phyloP scores from a whole-genome alignment of 2,113 vertebrate genomes.

The Poecilia latipinna region DNA sequence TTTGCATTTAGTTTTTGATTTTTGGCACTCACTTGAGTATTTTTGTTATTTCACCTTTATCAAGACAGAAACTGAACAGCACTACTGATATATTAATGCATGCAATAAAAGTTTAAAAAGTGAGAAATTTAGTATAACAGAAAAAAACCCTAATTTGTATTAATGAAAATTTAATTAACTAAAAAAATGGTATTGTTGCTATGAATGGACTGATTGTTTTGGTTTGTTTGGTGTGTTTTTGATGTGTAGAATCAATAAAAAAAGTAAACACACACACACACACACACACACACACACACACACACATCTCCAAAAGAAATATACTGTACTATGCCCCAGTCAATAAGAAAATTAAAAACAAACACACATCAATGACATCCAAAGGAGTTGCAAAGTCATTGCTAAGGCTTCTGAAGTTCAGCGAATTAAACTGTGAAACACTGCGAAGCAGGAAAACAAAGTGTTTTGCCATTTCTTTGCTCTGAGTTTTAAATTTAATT shows the following conservation, averaged over 20 bases:
- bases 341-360: not conserved
- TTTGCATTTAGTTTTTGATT: conserved; percentile 21
- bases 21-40: not conserved
- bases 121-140: not conserved
- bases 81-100: not conserved
- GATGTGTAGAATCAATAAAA: not conserved
- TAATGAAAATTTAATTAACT: not conserved
- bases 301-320: not conserved
- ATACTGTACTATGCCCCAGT: not conserved
- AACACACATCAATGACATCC: not conserved
- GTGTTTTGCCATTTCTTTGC: not conserved
- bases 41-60: conserved; percentile 7
- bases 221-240: not conserved
- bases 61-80: not conserved
- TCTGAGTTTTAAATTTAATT: not conserved
- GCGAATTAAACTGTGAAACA: not conserved
- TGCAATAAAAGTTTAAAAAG: not conserved
- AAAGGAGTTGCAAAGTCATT: not conserved
- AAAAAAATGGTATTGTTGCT: not conserved
- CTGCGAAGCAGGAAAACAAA: not conserved
- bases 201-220: not conserved
- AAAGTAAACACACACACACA: too few species aligned
- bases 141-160: not conserved
- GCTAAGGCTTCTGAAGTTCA: not conserved
- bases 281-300: too few species aligned